Evolutionary conservation across 1,140 invertebrate species (phyloP).

Genomic region (Drosophila chauvacae): DNA sequence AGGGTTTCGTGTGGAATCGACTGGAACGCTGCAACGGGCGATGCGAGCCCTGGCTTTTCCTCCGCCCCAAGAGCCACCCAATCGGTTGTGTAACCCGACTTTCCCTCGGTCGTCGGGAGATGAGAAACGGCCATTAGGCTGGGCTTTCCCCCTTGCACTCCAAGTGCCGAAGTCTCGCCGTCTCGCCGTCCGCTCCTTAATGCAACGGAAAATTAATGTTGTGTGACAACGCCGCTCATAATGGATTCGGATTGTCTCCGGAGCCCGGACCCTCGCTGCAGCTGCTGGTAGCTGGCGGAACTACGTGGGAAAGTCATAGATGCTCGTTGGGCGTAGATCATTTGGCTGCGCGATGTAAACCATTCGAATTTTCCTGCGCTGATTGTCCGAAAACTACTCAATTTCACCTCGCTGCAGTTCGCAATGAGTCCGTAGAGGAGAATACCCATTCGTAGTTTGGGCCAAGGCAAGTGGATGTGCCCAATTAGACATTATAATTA

Average conservation of each 20-base stretch:
- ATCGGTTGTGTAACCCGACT: conserved; percentile 37
- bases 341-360: background rate
- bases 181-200: conserved; percentile 12
- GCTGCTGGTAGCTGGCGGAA: conserved; percentile 9
- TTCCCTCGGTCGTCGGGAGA: conserved; percentile 30
- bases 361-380: background rate
- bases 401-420: conserved; percentile 10
- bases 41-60: background rate
- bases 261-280: conserved; percentile 6
- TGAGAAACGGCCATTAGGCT: conserved; percentile 38
- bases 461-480: conserved; percentile 28
- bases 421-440: background rate
- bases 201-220: conserved; percentile 46
- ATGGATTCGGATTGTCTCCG: conserved; percentile 16
- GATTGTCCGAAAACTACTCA: background rate
- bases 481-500: conserved; percentile 29
- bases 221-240: conserved; percentile 45
- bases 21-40: conserved; percentile 24
- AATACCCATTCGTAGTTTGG: background rate
- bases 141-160: conserved; percentile 22
- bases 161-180: background rate
- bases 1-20: conserved; percentile 25
- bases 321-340: background rate
- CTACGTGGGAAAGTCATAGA: conserved; percentile 11
- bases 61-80: conserved; percentile 9